Percentiles rank a stretch among this genome's conserved stretches.
phyloP scores from a whole-genome alignment of 2,797 vertebrate genomes.

The Acestrorhynchus altus region DNA sequence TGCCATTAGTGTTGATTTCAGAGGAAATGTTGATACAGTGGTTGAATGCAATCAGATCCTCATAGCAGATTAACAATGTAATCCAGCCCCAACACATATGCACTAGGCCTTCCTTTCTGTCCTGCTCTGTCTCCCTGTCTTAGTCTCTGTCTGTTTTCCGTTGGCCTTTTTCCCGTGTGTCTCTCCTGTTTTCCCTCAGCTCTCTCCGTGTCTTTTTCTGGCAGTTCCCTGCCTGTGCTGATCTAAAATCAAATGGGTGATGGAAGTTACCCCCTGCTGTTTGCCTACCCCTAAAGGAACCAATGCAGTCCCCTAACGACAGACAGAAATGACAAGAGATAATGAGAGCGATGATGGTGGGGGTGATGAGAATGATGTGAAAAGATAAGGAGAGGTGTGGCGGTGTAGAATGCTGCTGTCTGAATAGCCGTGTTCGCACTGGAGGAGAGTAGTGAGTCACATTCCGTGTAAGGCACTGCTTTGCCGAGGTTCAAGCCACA shows the following conservation, averaged over 20 bases:
- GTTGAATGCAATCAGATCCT: too few species aligned
- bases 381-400: background rate
- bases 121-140: background rate
- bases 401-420: background rate
- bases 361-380: slow-evolving; percentile 9
- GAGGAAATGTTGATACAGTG: too few species aligned
- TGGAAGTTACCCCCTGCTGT: slow-evolving; percentile 25
- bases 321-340: slow-evolving; percentile 33
- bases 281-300: slow-evolving; percentile 31
- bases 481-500: background rate
- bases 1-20: too few species aligned
- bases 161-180: background rate
- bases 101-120: background rate
- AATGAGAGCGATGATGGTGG: slow-evolving; percentile 20
- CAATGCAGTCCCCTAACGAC: slow-evolving; percentile 38
- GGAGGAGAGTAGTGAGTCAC: too few species aligned
- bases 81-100: background rate
- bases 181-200: background rate
- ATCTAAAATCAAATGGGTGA: slow-evolving; percentile 44
- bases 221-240: background rate
- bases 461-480: background rate
- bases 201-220: background rate
- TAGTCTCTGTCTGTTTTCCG: background rate
- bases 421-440: background rate
- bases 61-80: background rate